Percentiles rank a stretch among this genome's conserved stretches.
These are phyloP conservation scores for Sceloporus undulatus DNA, from an alignment of 2,113 vertebrate genomes.

Conservation along the genomic window DNA sequence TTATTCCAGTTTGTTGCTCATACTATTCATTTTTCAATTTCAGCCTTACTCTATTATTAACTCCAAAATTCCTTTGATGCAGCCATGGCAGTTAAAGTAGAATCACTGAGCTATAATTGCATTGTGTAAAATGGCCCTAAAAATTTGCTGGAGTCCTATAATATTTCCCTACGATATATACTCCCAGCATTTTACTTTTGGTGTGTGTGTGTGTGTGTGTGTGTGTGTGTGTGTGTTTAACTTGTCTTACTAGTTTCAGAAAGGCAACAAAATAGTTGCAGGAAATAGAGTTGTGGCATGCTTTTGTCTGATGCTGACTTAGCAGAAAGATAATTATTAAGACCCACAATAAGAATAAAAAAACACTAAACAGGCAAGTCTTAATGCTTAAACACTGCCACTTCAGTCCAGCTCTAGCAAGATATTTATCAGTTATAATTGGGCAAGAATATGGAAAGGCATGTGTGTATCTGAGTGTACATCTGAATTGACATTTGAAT, in stretches of 20 bases:
- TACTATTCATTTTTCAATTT: too few species aligned
- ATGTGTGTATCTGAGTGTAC: not conserved
- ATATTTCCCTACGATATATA: too few species aligned
- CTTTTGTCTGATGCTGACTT: not conserved
- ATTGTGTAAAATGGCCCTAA: too few species aligned
- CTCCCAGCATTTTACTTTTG: not conserved
- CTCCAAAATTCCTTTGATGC: too few species aligned
- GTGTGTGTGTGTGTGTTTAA: not conserved
- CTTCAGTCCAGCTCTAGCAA: not conserved
- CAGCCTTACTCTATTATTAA: too few species aligned
- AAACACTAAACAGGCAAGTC: not conserved
- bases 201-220: not conserved
- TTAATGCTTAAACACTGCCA: not conserved
- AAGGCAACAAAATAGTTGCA: not conserved
- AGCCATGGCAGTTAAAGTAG: too few species aligned
- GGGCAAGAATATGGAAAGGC: not conserved
- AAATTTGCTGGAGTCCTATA: too few species aligned
- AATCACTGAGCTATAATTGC: too few species aligned
- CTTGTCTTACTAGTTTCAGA: not conserved
- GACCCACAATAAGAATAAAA: not conserved
- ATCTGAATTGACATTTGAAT: not conserved
- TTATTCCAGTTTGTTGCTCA: too few species aligned
- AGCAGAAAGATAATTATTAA: not conserved
- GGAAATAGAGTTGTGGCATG: too few species aligned
- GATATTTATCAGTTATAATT: not conserved